Conservation (phyloP, 2,797 vertebrate species). For the Typhlichthys eigenmanni region DNA sequence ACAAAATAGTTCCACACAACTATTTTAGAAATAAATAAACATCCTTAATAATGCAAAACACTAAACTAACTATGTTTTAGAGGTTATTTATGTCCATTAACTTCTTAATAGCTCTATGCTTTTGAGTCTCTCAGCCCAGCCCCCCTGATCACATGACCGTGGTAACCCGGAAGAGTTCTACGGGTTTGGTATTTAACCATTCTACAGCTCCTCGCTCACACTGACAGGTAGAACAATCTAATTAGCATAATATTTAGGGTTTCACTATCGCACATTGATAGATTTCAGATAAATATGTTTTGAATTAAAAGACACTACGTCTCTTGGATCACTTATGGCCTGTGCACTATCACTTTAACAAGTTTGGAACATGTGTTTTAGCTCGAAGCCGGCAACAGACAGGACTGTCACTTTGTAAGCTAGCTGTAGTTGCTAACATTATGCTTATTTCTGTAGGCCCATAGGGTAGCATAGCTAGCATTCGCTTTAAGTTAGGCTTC, state of each 20-base stretch:
- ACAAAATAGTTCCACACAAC: too few relatives aligned
- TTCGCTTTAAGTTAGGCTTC: neutral
- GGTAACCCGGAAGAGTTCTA: conserved; percentile 72
- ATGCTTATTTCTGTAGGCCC: conserved; percentile 19
- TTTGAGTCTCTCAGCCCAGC: neutral
- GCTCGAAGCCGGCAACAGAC: conserved; percentile 52
- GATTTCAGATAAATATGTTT: too few relatives aligned
- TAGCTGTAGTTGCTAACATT: conserved; percentile 45
- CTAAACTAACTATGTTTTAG: too few relatives aligned
- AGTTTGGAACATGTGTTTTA: conserved; percentile 44
- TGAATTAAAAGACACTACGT: neutral
- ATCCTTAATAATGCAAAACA: too few relatives aligned
- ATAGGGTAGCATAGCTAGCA: too few relatives aligned
- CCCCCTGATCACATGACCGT: conserved; percentile 40
- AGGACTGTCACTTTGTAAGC: conserved; percentile 48
- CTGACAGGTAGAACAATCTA: conserved; percentile 72
- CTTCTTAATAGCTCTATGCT: too few relatives aligned
- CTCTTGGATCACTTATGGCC: neutral
- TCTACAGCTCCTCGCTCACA: conserved; percentile 51
- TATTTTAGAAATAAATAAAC: too few relatives aligned
- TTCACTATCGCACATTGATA: neutral
- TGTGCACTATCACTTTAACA: conserved; percentile 32
- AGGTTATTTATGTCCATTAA: too few relatives aligned
- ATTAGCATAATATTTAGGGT: conserved; percentile 26
- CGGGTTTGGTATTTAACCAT: conserved; percentile 56